Evolutionary conservation across 2,113 vertebrate genomes (phyloP).

Genomic region (Crotalus horridus): DNA sequence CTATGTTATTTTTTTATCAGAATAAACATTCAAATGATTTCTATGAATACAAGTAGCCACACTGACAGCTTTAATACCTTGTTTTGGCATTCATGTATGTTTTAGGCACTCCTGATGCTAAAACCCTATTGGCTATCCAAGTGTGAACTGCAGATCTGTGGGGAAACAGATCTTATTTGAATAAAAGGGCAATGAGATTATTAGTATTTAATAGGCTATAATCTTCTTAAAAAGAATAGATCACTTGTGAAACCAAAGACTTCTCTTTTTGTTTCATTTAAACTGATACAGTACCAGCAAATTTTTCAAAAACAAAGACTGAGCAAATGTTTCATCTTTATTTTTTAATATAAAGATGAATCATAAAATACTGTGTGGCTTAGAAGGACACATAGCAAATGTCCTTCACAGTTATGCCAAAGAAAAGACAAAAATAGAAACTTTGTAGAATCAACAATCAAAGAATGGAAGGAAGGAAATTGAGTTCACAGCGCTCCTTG

Average conservation of each 20-base stretch:
- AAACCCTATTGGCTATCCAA: background rate
- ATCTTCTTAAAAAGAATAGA: slow-evolving; percentile 34
- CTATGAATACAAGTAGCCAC: background rate
- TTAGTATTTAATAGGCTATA: slow-evolving; percentile 31
- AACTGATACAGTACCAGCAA: background rate
- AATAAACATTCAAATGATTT: background rate
- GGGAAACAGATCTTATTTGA: background rate
- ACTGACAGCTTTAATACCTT: background rate
- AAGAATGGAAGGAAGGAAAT: slow-evolving; percentile 53
- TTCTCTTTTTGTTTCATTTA: background rate
- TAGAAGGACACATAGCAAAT: slow-evolving; percentile 2
- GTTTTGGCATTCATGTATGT: too few species aligned
- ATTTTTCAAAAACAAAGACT: background rate
- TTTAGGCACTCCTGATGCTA: background rate
- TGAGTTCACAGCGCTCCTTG: slow-evolving; percentile 38
- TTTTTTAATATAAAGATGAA: slow-evolving; percentile 30
- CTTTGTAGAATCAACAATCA: slow-evolving; percentile 26
- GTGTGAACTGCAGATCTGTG: background rate
- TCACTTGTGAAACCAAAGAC: slow-evolving; percentile 33
- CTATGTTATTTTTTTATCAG: background rate
- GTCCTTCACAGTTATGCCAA: background rate
- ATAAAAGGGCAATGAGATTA: slow-evolving; percentile 59
- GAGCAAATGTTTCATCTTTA: slow-evolving; percentile 3
- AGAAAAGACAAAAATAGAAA: slow-evolving; percentile 46
- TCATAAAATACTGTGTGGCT: slow-evolving; percentile 2